Conservation (phyloP, 1,140 invertebrate species). For the Dinoponera quadriceps region DNA sequence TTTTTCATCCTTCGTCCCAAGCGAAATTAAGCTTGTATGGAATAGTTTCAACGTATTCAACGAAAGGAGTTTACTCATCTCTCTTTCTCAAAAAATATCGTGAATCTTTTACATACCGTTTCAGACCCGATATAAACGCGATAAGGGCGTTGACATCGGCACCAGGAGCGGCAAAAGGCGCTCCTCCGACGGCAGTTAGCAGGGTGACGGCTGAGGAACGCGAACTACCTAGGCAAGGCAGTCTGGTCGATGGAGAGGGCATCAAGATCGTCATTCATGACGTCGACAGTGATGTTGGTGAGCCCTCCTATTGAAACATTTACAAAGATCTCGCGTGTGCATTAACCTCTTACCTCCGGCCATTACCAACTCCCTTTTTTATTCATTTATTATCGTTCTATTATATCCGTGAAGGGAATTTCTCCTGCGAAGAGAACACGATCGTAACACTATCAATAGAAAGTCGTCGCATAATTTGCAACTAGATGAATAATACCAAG, state of each 20-base stretch:
- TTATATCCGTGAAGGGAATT: background rate
- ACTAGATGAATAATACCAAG: no score
- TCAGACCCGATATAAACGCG: conserved; percentile 91
- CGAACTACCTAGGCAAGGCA: conserved; percentile 89
- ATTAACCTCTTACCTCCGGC: background rate
- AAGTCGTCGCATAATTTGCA: no score
- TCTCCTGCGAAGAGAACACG: background rate
- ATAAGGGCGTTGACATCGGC: conserved; percentile 86
- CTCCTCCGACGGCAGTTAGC: conserved; percentile 85
- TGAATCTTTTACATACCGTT: conserved; percentile 63
- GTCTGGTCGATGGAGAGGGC: conserved; percentile 95
- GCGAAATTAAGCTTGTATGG: conserved; percentile 36
- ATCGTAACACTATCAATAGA: background rate
- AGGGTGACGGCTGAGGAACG: conserved; percentile 87
- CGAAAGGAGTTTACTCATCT: no score
- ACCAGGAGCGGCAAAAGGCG: conserved; percentile 85
- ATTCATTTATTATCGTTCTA: background rate
- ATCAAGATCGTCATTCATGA: conserved; percentile 97
- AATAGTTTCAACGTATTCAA: conserved; percentile 24
- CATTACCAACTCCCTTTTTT: background rate
- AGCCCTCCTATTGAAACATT: conserved; percentile 66
- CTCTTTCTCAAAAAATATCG: background rate
- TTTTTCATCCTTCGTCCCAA: conserved; percentile 27
- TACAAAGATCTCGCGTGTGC: background rate
- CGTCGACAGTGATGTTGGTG: conserved; percentile 89